Percentiles rank a stretch among this genome's conserved stretches.
Evolutionary conservation across 2,113 vertebrate species (phyloP).

Genomic region (Probosciger aterrimus): DNA sequence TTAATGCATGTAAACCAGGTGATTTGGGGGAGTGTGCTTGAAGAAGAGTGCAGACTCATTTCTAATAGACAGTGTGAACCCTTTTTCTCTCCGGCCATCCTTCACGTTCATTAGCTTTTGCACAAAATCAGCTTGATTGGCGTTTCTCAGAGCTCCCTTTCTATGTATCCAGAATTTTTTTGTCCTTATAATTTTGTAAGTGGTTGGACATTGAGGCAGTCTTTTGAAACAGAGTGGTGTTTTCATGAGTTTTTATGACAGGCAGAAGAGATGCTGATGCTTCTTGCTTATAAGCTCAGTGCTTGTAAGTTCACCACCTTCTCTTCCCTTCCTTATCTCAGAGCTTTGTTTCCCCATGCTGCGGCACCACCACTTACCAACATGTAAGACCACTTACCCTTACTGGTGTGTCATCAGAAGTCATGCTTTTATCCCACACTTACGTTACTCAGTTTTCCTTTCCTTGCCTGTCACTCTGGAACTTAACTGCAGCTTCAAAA

Average conservation of each 20-base stretch:
- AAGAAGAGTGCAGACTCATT: rapidly evolving
- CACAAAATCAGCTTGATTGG: rapidly evolving
- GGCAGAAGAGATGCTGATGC: background rate
- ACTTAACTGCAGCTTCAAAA: background rate
- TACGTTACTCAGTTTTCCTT: background rate
- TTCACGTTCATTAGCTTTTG: background rate
- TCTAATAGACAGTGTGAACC: rapidly evolving
- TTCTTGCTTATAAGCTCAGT: background rate
- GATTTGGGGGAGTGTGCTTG: background rate
- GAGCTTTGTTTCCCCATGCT: no score
- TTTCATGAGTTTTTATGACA: background rate
- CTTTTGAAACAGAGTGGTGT: rapidly evolving
- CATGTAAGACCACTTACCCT: rapidly evolving
- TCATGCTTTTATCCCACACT: background rate
- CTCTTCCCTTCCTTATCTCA: no score
- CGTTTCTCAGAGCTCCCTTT: rapidly evolving
- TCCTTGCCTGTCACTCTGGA: background rate
- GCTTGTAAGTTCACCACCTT: no score
- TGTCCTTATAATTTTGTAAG: rapidly evolving
- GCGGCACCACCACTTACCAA: background rate
- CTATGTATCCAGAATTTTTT: rapidly evolving
- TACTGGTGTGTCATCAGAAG: rapidly evolving
- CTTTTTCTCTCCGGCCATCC: background rate
- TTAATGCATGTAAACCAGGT: background rate
- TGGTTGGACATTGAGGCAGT: background rate